Conservation (phyloP, 1,140 invertebrate genomes). For the Delia radicum region DNA sequence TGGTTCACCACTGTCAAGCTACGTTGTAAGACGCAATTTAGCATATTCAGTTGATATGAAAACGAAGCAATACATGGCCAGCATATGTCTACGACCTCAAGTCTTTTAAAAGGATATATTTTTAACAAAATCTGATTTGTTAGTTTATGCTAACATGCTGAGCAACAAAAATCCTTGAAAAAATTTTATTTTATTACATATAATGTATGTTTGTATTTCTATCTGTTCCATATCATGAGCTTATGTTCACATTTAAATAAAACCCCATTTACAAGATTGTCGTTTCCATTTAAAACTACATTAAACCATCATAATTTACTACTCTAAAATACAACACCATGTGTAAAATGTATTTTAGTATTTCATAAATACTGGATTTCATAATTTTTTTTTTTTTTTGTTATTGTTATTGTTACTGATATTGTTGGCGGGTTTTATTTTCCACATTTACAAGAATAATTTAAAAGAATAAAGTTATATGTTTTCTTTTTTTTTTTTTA, state of each 20-base stretch:
- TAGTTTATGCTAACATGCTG: no score
- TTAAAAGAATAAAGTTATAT: conserved; percentile 1
- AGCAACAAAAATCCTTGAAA: no score
- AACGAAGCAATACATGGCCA: no score
- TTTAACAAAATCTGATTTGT: no score
- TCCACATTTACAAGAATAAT: conserved; percentile 11
- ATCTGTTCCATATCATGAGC: no score
- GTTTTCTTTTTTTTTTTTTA: neutral
- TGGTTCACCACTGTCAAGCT: no score
- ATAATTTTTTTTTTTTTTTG: neutral
- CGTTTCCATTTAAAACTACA: conserved; percentile 18
- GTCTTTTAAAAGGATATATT: no score
- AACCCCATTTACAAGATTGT: conserved; percentile 10
- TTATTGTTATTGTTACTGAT: neutral
- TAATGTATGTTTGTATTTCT: neutral
- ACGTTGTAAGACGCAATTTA: no score
- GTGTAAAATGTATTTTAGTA: neutral
- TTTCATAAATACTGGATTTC: neutral
- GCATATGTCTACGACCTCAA: no score
- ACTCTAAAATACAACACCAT: conserved; percentile 14
- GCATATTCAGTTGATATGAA: no score
- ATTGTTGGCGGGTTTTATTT: neutral
- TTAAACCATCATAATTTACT: conserved; percentile 23
- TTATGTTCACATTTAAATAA: no score
- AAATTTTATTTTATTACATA: no score